These are phyloP conservation scores for Heptranchias perlo DNA, from an alignment of 2,113 vertebrate genomes.

Conservation along the genomic window DNA sequence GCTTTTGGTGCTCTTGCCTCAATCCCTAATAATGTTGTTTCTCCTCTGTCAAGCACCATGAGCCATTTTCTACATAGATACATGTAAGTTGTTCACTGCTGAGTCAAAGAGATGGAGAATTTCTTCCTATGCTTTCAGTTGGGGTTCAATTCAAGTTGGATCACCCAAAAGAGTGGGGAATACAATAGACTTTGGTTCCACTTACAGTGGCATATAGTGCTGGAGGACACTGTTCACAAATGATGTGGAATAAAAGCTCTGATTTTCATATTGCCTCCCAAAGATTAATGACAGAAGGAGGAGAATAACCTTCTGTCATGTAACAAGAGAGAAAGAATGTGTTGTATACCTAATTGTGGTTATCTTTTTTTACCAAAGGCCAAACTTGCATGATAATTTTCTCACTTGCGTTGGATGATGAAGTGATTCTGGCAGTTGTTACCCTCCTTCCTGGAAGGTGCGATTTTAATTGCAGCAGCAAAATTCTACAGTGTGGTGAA, in stretches of 20 bases:
- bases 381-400: background rate
- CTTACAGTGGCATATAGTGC: background rate
- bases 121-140: background rate
- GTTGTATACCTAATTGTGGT: background rate
- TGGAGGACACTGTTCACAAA: background rate
- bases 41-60: background rate
- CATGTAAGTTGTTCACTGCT: background rate
- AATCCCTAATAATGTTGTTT: background rate
- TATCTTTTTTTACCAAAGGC: background rate
- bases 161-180: background rate
- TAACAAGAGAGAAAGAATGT: background rate
- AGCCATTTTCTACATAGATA: background rate
- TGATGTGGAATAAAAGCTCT: background rate
- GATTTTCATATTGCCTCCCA: background rate
- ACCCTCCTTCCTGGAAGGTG: background rate
- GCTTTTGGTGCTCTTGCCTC: background rate
- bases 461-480: background rate
- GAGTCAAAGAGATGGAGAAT: background rate
- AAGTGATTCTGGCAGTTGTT: background rate
- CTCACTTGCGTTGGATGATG: background rate
- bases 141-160: background rate
- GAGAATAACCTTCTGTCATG: background rate
- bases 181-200: background rate
- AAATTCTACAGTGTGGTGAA: background rate
- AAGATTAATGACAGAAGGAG: background rate